phyloP scores from a whole-genome alignment of 1,140 invertebrate species.

The Brachystomella parvula region DNA sequence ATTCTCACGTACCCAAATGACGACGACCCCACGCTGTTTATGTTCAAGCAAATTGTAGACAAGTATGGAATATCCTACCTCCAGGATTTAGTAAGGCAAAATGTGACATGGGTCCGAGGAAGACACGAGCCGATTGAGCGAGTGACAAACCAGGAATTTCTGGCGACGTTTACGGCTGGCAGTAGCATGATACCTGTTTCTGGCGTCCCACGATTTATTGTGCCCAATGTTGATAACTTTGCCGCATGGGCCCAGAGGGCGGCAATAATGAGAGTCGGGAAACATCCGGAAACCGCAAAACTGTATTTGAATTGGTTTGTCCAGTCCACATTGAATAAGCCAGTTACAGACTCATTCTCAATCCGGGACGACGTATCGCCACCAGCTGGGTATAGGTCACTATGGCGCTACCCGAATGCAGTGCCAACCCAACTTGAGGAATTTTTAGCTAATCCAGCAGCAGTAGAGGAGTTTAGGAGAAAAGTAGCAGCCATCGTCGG shows the following conservation, averaged over 20 bases:
- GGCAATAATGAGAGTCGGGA: conserved; percentile 19
- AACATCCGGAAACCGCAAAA: conserved; percentile 16
- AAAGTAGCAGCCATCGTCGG: conserved; percentile 3
- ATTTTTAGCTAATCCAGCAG: conserved; percentile 4
- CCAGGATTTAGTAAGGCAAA: conserved; percentile 3
- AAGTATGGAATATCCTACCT: conserved; percentile 24
- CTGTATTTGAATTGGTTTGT: conserved; percentile 26
- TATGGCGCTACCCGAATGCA: not conserved
- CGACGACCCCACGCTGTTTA: conserved; percentile 24
- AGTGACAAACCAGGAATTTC: not conserved
- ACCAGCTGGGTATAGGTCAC: not conserved
- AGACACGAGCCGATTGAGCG: conserved; percentile 3
- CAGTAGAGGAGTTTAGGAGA: conserved; percentile 10
- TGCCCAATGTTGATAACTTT: conserved; percentile 21
- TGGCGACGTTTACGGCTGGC: conserved; percentile 2
- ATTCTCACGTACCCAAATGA: conserved; percentile 26
- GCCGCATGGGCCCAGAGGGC: conserved; percentile 20
- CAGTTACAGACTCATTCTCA: not conserved
- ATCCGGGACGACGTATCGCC: conserved; percentile 17
- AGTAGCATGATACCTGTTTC: not conserved
- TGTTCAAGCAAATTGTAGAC: conserved; percentile 19
- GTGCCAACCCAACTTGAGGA: conserved; percentile 13
- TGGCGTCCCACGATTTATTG: not conserved
- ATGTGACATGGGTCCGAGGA: conserved; percentile 18
- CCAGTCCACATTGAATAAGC: not conserved